Base-by-base conservation (phyloP, 1,140 invertebrate genomes). In the Diabrotica virgifera region DNA sequence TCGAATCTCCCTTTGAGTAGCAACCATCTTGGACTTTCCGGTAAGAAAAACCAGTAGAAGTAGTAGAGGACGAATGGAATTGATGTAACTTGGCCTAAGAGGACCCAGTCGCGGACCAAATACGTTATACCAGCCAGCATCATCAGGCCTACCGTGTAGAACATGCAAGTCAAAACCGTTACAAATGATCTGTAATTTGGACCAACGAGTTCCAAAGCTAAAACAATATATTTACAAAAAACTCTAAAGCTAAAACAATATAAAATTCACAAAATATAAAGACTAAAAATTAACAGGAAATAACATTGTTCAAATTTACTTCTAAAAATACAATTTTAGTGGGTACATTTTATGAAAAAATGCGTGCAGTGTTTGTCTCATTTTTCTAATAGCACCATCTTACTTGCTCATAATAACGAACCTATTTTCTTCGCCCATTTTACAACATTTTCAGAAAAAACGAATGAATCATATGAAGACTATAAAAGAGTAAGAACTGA, bases 171-270 rank as follows among this genome's bases (percentile, higher is more conserved):
- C 87, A 94, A 89, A 0, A 94, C 92, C 0, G 92, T 95, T 0
- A 93, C 90, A 78, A 94, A 95, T 1, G 93, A 94, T 68, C 94
- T 83, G 80, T 95, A 95, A 76, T 91, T 93, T 24, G 92, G 92
- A 5, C 93, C 92, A 12, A 95, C 93, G 36, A 96, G 76, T 81
- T 96, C 94, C 63, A 96, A 78, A 67, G 91, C 94, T 96, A 75
- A 72, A 85, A 85, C 40, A 46, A 2, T 46, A 2, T 46, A 5
- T 46, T 9, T 46, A 46, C 40, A 11, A 46, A 24, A 24, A 24
- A 24, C 24, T 24, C 24, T n/a, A 96, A 78, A 67, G 91, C 94
- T 96, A 75, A 72, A 85, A 85, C 40, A 46, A 2, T 46, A 2
- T 46, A 5, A 24, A 24, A 24, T 4, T 24, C 24, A n/a, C n/a